Conservation (phyloP, 2,113 vertebrate species). For the Chaetodon trifascialis region DNA sequence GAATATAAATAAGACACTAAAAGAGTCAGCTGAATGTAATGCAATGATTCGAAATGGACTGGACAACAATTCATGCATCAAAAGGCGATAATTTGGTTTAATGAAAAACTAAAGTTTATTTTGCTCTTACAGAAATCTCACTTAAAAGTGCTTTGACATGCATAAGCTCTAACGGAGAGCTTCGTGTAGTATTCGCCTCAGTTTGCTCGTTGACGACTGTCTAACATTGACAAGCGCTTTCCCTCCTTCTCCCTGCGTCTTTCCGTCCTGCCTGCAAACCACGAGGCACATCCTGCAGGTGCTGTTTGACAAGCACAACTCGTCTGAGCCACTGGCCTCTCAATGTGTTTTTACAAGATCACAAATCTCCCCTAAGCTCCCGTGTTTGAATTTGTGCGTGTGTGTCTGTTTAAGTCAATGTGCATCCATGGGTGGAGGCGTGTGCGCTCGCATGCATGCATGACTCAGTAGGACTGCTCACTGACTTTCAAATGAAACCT, state of each 20-base stretch:
- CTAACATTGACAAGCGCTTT: constrained; percentile 42
- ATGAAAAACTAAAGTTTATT: neutral
- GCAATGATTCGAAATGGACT: no score
- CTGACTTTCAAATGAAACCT: constrained; percentile 51
- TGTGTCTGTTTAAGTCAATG: constrained; percentile 49
- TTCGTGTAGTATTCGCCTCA: constrained; percentile 29
- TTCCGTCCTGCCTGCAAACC: constrained; percentile 33
- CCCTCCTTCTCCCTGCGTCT: neutral
- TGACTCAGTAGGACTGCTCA: constrained; percentile 47
- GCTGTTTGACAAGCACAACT: constrained; percentile 78
- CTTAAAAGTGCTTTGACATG: constrained; percentile 65
- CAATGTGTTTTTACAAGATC: constrained; percentile 76
- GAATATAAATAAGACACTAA: neutral
- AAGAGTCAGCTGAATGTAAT: neutral
- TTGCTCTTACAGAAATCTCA: constrained; percentile 10
- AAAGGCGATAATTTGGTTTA: no score
- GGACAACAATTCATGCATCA: no score
- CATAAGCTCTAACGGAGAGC: constrained; percentile 46
- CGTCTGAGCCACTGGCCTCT: constrained; percentile 60
- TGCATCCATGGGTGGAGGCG: constrained; percentile 49
- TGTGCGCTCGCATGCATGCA: constrained; percentile 43
- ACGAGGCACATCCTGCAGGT: constrained; percentile 67
- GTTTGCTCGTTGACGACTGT: constrained; percentile 64
- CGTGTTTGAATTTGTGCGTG: constrained; percentile 52
- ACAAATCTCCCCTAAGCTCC: constrained; percentile 75